These are phyloP conservation scores for Adineta ricciae DNA, from an alignment of 2,888 invertebrate genomes.

Conservation along the genomic window DNA sequence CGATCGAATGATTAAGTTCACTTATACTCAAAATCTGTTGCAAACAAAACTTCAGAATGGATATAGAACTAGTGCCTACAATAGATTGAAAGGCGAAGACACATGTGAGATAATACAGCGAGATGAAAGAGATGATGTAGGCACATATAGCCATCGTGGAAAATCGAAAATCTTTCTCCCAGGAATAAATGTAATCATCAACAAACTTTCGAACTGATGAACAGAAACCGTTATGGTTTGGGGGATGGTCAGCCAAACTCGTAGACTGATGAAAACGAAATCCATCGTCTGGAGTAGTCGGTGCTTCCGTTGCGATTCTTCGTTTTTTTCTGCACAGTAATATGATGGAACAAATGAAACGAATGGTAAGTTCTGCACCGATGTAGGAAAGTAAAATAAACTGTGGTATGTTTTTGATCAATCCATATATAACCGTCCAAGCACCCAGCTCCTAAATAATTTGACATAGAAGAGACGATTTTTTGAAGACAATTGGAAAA, in stretches of 20 bases:
- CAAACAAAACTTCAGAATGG: neutral
- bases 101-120: neutral
- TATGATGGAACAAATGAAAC: no score
- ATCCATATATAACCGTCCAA: neutral
- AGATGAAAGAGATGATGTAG: neutral
- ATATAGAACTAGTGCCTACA: neutral
- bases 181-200: neutral
- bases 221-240: no score
- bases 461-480: no score
- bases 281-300: neutral
- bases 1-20: neutral
- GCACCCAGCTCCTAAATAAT: neutral
- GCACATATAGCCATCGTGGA: neutral
- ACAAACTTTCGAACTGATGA: neutral
- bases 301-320: neutral
- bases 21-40: neutral
- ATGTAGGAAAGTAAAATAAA: neutral
- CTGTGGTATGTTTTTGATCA: constrained; percentile 11
- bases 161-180: constrained; percentile 8
- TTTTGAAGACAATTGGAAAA: no score
- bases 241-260: no score
- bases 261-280: no score
- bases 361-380: neutral
- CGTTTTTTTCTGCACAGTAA: neutral
- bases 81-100: neutral